A percentile compares a stretch with the other conserved stretches of the same genome.
phyloP scores from a whole-genome alignment of 2,888 invertebrate genomes.

The Idaea dimidiata region DNA sequence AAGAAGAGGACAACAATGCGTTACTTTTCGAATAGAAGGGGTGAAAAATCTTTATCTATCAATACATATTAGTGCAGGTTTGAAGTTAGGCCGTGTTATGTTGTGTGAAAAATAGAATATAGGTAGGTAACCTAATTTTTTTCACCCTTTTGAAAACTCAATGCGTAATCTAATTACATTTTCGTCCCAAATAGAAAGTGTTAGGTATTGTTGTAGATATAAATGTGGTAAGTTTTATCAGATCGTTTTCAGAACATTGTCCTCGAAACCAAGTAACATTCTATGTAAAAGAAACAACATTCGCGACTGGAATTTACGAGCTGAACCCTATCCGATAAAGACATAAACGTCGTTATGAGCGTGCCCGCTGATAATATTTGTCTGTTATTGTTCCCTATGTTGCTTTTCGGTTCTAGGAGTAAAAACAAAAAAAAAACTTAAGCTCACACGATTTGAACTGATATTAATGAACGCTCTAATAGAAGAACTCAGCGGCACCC shows the following conservation, averaged over 20 bases:
- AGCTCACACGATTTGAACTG: too few relatives aligned
- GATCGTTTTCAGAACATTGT: conserved; percentile 22
- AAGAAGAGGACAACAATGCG: too few relatives aligned
- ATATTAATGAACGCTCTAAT: too few relatives aligned
- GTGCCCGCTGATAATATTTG: conserved; percentile 50
- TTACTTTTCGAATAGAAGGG: too few relatives aligned
- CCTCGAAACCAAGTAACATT: conserved; percentile 18
- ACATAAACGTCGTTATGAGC: conserved; percentile 55
- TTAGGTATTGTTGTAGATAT: background rate
- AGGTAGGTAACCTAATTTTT: background rate
- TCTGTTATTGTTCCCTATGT: conserved; percentile 52
- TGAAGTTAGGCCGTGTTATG: too few relatives aligned
- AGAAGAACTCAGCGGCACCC: too few relatives aligned
- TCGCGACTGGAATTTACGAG: conserved; percentile 28
- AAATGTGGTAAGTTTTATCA: conserved; percentile 7
- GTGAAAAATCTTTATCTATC: too few relatives aligned
- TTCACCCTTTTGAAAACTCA: background rate
- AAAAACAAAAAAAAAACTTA: too few relatives aligned
- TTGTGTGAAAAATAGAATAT: too few relatives aligned
- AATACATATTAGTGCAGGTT: too few relatives aligned
- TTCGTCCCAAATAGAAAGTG: background rate
- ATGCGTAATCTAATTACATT: background rate
- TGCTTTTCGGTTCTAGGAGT: conserved; percentile 36
- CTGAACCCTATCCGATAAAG: conserved; percentile 46
- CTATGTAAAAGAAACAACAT: conserved; percentile 26